These are phyloP conservation scores for Halesus radiatus DNA, from an alignment of 1,140 invertebrate species.

Conservation along the genomic window DNA sequence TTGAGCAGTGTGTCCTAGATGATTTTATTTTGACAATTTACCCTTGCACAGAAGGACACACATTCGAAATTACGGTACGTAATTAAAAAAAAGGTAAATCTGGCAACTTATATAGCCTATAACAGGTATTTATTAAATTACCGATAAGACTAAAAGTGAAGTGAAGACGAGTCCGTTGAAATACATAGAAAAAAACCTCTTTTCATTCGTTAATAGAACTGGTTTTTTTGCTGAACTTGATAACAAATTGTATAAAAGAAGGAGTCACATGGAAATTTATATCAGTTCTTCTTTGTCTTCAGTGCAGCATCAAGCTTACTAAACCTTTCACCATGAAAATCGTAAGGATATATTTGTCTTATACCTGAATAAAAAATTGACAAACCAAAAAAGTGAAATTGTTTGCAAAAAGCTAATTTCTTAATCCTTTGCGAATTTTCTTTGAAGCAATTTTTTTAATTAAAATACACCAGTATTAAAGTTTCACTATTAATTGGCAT, in stretches of 20 bases:
- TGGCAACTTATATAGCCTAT: not conserved
- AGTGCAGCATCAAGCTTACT: not conserved
- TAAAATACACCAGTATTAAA: no score
- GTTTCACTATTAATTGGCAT: no score
- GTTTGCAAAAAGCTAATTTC: no score
- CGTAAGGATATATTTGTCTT: not conserved
- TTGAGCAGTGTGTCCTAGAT: no score
- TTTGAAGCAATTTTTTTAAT: no score
- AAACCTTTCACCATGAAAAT: slow-evolving; percentile 29
- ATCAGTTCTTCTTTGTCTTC: slow-evolving; percentile 22
- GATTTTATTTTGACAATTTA: no score
- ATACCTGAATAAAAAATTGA: no score
- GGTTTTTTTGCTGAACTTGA: slow-evolving; percentile 11
- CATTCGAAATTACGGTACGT: no score
- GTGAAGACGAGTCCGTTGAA: not conserved
- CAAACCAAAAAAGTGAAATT: no score
- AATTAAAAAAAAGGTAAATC: not conserved
- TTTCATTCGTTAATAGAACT: not conserved
- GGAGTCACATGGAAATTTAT: not conserved
- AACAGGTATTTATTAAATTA: not conserved
- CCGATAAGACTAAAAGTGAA: not conserved
- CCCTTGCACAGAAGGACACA: no score
- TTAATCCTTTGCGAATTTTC: no score
- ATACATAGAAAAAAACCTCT: no score
- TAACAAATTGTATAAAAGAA: slow-evolving; percentile 26